Conservation (phyloP, 2,888 invertebrate species). For the Dastarcus helophoroides region DNA sequence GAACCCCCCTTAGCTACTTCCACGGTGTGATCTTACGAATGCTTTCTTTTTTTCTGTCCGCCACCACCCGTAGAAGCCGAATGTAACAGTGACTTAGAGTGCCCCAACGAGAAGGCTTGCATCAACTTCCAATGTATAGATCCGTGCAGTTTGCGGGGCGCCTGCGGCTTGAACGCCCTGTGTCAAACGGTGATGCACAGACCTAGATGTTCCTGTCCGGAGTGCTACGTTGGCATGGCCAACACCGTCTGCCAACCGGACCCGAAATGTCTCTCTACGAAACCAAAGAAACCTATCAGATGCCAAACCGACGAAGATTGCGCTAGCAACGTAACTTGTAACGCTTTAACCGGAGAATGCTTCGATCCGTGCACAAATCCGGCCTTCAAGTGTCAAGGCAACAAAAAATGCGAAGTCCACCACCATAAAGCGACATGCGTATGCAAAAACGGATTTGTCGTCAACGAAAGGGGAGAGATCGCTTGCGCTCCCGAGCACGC, state of each 20-base stretch:
- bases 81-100: slow-evolving; percentile 85
- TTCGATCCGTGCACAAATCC: slow-evolving; percentile 65
- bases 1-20: slow-evolving; percentile 5
- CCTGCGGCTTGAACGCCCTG: slow-evolving; percentile 80
- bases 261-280: slow-evolving; percentile 58
- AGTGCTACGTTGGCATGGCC: slow-evolving; percentile 77
- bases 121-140: slow-evolving; percentile 83
- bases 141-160: slow-evolving; percentile 79
- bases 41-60: slow-evolving; percentile 48
- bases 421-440: slow-evolving; percentile 78
- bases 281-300: slow-evolving; percentile 43
- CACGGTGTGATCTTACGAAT: slow-evolving; percentile 58
- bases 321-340: slow-evolving; percentile 63
- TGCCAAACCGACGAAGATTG: slow-evolving; percentile 63
- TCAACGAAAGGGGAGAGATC: slow-evolving; percentile 78
- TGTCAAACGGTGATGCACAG: slow-evolving; percentile 77
- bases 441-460: slow-evolving; percentile 78
- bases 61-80: slow-evolving; percentile 41
- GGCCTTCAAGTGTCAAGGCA: slow-evolving; percentile 60
- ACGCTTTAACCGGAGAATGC: slow-evolving; percentile 57
- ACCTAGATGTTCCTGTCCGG: slow-evolving; percentile 78
- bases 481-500: slow-evolving; percentile 70
- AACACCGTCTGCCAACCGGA: slow-evolving; percentile 68
- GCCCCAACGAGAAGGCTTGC: slow-evolving; percentile 85
- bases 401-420: slow-evolving; percentile 81